A percentile compares a stretch with the other conserved stretches of the same genome.
Conservation (phyloP, 2,888 invertebrate genomes). For the Lycocerus yunnanus region DNA sequence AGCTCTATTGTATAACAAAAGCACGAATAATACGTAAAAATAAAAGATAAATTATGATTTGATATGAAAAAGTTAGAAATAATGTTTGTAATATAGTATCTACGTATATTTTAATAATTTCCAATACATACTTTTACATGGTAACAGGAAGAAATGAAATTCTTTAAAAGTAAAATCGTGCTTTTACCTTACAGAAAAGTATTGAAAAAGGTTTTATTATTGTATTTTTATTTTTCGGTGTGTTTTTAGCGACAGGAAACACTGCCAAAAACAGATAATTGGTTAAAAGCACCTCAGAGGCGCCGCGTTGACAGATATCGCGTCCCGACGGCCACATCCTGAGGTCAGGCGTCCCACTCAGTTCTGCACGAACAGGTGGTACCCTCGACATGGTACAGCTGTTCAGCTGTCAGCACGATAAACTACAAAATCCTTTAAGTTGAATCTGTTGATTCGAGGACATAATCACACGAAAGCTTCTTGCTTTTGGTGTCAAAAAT, state of each 20-base stretch:
- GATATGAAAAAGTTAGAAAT: neutral
- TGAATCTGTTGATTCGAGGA: constrained; percentile 26
- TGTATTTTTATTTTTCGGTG: constrained; percentile 10
- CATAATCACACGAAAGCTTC: constrained; percentile 16
- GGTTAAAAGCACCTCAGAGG: constrained; percentile 41
- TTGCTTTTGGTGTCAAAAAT: constrained; percentile 22
- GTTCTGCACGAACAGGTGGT: constrained; percentile 50
- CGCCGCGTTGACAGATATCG: constrained; percentile 42
- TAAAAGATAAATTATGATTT: neutral
- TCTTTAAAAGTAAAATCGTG: neutral
- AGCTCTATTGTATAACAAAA: neutral
- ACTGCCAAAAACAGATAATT: constrained; percentile 37
- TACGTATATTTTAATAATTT: neutral
- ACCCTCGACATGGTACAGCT: constrained; percentile 49
- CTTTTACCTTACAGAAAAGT: neutral
- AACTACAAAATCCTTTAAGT: constrained; percentile 28
- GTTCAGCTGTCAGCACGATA: constrained; percentile 39
- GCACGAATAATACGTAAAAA: neutral
- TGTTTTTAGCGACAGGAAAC: constrained; percentile 4
- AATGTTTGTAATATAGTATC: neutral
- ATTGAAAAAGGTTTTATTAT: neutral
- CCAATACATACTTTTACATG: neutral
- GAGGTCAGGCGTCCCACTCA: constrained; percentile 42
- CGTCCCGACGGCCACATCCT: constrained; percentile 43
- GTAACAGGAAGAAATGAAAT: neutral